A percentile compares a stretch with the other conserved stretches of the same genome.
Evolutionary conservation across 2,888 invertebrate genomes (phyloP).

Genomic region (Sepioteuthis lessoniana): DNA sequence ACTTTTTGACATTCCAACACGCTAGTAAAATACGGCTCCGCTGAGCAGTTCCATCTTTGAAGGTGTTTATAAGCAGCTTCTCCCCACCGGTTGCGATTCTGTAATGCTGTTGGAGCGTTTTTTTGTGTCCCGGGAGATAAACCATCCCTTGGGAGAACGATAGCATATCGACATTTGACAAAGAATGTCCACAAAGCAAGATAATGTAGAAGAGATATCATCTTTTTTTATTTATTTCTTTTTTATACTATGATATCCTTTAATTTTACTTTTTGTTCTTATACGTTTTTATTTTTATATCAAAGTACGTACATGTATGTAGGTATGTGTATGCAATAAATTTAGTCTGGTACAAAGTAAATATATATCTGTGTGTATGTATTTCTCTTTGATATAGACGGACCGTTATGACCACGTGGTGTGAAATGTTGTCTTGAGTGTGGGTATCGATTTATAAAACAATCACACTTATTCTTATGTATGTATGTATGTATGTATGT

Average conservation of each 20-base stretch:
- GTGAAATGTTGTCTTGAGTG: not conserved
- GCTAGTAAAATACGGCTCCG: conserved; percentile 70
- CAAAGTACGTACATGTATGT: not conserved
- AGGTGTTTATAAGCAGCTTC: conserved; percentile 68
- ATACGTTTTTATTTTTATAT: not conserved
- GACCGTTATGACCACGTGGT: not conserved
- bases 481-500: not conserved
- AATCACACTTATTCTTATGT: not conserved
- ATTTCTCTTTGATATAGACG: not conserved
- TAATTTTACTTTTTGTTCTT: no score
- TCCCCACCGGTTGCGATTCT: conserved; percentile 66
- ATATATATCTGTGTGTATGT: not conserved
- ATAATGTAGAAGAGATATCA: not conserved
- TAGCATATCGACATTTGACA: not conserved
- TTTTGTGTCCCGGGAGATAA: conserved; percentile 58
- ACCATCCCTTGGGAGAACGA: conserved; percentile 52
- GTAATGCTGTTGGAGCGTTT: conserved; percentile 54
- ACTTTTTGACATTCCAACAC: conserved; percentile 68
- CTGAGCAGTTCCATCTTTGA: conserved; percentile 63
- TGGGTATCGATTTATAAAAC: not conserved
- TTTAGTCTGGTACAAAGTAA: not conserved
- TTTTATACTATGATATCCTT: not conserved
- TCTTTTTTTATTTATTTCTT: not conserved
- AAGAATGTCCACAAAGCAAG: not conserved
- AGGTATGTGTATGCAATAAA: not conserved